Percentiles rank a stretch among this genome's conserved stretches.
Evolutionary conservation across 2,888 invertebrate species (phyloP).

Genomic region (Torymus aiolomorphi): DNA sequence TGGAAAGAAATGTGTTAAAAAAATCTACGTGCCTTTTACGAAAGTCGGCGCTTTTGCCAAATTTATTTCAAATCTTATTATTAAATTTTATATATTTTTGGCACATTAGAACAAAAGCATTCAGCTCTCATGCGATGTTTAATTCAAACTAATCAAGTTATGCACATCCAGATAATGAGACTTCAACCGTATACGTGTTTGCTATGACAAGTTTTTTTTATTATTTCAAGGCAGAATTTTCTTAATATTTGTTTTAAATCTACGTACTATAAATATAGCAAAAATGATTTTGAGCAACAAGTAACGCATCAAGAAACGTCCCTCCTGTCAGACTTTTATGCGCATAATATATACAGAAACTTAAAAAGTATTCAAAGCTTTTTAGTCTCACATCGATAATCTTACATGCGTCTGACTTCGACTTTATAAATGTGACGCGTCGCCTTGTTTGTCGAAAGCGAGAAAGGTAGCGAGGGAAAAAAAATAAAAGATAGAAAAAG

Average conservation of each 20-base stretch:
- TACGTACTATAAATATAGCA: neutral
- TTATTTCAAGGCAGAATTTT: constrained; percentile 24
- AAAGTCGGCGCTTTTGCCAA: constrained; percentile 56
- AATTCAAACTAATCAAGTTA: neutral
- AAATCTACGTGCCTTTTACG: constrained; percentile 56
- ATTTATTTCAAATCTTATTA: constrained; percentile 42
- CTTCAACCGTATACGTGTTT: neutral
- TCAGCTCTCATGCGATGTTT: constrained; percentile 1
- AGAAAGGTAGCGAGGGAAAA: constrained; percentile 23
- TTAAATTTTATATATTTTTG: constrained; percentile 9
- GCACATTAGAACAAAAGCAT: constrained; percentile 17
- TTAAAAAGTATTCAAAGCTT: constrained; percentile 53
- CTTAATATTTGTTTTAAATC: constrained; percentile 14
- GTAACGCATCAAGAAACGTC: constrained; percentile 24
- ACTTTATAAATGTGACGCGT: constrained; percentile 34
- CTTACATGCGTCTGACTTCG: constrained; percentile 43
- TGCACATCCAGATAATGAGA: neutral
- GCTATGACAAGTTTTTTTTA: neutral
- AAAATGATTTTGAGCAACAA: constrained; percentile 36
- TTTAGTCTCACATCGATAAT: constrained; percentile 51
- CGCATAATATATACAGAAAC: constrained; percentile 39
- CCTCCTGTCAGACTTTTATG: constrained; percentile 46
- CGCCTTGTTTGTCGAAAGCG: constrained; percentile 57
- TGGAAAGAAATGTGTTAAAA: constrained; percentile 26
- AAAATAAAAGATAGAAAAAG: constrained; percentile 29